Evolutionary conservation across 2,888 invertebrate genomes (phyloP).

Genomic region (Hypomecis atomaria): DNA sequence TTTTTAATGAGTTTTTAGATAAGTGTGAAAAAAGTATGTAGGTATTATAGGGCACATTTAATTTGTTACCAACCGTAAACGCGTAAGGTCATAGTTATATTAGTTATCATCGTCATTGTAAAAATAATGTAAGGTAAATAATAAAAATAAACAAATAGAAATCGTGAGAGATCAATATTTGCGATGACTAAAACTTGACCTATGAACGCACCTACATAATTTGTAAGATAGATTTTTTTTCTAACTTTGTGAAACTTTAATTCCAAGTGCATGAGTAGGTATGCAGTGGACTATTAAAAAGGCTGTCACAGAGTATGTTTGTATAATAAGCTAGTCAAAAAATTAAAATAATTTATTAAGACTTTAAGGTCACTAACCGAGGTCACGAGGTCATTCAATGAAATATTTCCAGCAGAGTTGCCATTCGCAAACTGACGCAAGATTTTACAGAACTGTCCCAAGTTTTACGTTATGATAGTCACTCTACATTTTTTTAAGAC

Average conservation of each 20-base stretch:
- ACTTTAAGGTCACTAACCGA: slow-evolving; percentile 43
- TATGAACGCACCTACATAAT: slow-evolving; percentile 8
- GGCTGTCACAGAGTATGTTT: too few relatives aligned
- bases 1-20: too few relatives aligned
- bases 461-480: slow-evolving; percentile 6
- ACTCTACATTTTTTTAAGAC: slow-evolving; percentile 19
- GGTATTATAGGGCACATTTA: too few relatives aligned
- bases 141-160: neutral
- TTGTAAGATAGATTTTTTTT: neutral
- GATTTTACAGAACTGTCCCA: slow-evolving; percentile 10
- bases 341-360: neutral
- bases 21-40: too few relatives aligned
- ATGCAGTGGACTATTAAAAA: too few relatives aligned
- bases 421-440: neutral
- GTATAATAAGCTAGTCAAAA: neutral
- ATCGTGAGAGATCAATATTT: slow-evolving; percentile 7
- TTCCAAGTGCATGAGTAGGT: too few relatives aligned
- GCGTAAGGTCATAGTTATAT: neutral
- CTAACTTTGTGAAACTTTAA: too few relatives aligned
- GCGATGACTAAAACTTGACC: slow-evolving; percentile 15
- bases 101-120: neutral
- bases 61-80: too few relatives aligned
- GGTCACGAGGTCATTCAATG: slow-evolving; percentile 15
- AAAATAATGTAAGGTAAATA: neutral
- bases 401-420: neutral